These are phyloP conservation scores for Bombus waltoni DNA, from an alignment of 1,140 invertebrate genomes.

Conservation along the genomic window DNA sequence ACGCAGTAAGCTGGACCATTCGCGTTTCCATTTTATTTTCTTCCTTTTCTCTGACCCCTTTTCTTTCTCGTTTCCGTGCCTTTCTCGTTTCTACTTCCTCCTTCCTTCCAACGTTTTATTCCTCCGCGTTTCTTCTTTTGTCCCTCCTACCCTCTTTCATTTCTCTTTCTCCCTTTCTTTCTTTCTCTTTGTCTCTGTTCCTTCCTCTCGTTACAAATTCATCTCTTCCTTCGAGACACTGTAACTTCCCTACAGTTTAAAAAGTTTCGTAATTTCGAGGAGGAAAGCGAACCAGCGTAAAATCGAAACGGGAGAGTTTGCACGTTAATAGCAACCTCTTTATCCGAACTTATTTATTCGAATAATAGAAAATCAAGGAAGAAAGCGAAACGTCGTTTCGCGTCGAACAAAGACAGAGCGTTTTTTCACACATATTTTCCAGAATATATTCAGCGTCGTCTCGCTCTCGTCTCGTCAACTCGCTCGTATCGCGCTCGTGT, in stretches of 20 bases:
- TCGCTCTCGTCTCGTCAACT: too few species aligned
- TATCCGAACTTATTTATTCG: neutral
- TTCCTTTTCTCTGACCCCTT: neutral
- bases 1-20: too few species aligned
- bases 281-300: neutral
- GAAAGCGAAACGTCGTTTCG: neutral
- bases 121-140: too few species aligned
- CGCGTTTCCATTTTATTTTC: neutral
- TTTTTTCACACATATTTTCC: accelerated
- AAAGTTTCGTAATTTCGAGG: neutral
- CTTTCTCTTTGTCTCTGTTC: neutral
- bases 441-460: neutral
- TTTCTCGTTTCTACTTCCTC: neutral
- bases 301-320: neutral
- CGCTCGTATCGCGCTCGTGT: too few species aligned
- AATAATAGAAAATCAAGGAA: neutral
- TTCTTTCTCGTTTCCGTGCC: neutral
- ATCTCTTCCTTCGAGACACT: neutral
- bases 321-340: neutral
- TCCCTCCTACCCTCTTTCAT: neutral
- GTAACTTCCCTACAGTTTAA: neutral
- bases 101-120: neutral
- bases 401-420: neutral
- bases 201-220: neutral
- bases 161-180: neutral